phyloP scores from a whole-genome alignment of 2,888 invertebrate species.

The Pollenia griseotomentosa region DNA sequence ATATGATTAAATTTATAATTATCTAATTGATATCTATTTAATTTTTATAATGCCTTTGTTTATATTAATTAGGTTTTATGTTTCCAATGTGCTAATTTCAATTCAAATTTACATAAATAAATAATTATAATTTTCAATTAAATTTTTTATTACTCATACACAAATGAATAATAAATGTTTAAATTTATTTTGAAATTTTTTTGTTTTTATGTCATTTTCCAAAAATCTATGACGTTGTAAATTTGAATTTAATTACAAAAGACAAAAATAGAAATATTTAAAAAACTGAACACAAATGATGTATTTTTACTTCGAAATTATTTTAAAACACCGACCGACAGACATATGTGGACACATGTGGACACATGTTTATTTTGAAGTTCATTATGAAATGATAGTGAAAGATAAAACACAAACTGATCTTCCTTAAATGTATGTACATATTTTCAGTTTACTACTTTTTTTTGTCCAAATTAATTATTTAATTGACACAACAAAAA shows the following conservation, averaged over 20 bases:
- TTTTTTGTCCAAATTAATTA: not conserved
- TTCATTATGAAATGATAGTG: not conserved
- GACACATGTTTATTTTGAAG: not conserved
- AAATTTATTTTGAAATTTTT: conserved; percentile 9
- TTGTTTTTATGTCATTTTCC: not conserved
- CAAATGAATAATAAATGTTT: not conserved
- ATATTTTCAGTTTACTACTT: not conserved
- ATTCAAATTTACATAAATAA: not conserved
- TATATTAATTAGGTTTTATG: too few relatives aligned
- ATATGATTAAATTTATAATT: too few relatives aligned
- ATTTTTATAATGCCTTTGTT: too few relatives aligned
- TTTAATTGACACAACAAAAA: not conserved
- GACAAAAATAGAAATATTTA: not conserved
- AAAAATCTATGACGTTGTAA: conserved; percentile 1
- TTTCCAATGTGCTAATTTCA: not conserved
- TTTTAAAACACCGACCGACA: not conserved
- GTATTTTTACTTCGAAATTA: not conserved
- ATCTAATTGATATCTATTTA: too few relatives aligned
- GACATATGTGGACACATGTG: not conserved
- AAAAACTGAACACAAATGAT: not conserved
- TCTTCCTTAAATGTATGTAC: not conserved
- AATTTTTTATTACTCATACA: not conserved
- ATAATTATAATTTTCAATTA: conserved; percentile 7
- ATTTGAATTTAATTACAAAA: conserved; percentile 2
- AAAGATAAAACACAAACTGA: not conserved